These are phyloP conservation scores for Drosophila tripunctata DNA, from an alignment of 2,888 invertebrate species.

Conservation along the genomic window DNA sequence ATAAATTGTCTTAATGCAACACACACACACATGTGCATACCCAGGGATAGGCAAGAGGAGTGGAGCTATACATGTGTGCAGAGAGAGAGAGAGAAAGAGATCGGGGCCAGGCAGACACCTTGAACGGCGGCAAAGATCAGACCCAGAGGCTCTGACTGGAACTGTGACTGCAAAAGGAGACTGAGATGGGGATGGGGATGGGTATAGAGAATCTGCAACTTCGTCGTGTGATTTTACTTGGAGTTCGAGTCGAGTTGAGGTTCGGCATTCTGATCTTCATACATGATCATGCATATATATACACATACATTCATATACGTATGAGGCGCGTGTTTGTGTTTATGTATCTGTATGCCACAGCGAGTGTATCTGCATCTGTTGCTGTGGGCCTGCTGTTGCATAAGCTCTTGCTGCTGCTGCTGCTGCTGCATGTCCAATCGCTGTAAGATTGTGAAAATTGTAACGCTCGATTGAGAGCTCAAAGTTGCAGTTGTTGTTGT, in stretches of 20 bases:
- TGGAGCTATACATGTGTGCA: not conserved
- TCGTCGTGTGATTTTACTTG: slow-evolving; percentile 48
- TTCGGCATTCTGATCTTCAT: slow-evolving; percentile 74
- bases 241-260: slow-evolving; percentile 40
- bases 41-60: not conserved
- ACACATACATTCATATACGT: too few relatives aligned
- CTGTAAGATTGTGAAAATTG: slow-evolving; percentile 79
- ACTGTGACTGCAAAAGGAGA: not conserved
- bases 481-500: slow-evolving; percentile 50
- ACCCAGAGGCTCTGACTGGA: slow-evolving; percentile 57
- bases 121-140: slow-evolving; percentile 79
- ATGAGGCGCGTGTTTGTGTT: slow-evolving; percentile 46
- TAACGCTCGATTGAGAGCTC: slow-evolving; percentile 81
- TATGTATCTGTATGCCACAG: slow-evolving; percentile 29
- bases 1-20: slow-evolving; percentile 77
- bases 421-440: slow-evolving; percentile 76
- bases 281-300: slow-evolving; percentile 69
- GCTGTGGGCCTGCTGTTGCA: slow-evolving; percentile 65
- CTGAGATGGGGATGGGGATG: not conserved
- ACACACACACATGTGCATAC: slow-evolving; percentile 10
- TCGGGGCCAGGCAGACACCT: slow-evolving; percentile 66
- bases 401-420: slow-evolving; percentile 44
- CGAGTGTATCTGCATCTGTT: slow-evolving; percentile 54
- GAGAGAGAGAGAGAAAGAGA: slow-evolving; percentile 28
- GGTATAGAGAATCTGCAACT: slow-evolving; percentile 23